phyloP scores from a whole-genome alignment of 2,797 vertebrate genomes.

The Cossypha niveicapilla region DNA sequence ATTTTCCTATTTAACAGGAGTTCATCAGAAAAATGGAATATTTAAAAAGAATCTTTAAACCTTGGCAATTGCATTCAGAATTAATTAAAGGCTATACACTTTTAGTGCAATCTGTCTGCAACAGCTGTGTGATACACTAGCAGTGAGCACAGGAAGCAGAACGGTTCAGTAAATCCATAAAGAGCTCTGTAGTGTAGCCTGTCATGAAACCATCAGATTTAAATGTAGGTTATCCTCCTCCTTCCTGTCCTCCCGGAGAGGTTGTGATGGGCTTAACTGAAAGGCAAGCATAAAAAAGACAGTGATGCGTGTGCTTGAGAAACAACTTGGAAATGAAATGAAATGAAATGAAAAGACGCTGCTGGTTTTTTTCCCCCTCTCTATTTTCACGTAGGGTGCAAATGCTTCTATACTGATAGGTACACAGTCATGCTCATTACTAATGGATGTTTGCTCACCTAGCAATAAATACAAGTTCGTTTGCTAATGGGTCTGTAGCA shows the following conservation, averaged over 20 bases:
- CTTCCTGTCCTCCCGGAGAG: slow-evolving; percentile 28
- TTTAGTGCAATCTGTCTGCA: slow-evolving; percentile 53
- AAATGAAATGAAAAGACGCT: not conserved
- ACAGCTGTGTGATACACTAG: slow-evolving; percentile 31
- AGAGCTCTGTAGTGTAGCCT: slow-evolving; percentile 40
- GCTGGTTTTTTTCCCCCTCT: not conserved
- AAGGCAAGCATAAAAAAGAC: not conserved
- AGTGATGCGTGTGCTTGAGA: not conserved
- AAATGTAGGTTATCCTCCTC: slow-evolving; percentile 64
- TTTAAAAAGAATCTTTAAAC: slow-evolving; percentile 29
- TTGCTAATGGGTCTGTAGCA: slow-evolving; percentile 19
- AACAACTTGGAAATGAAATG: not conserved
- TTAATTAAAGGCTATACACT: slow-evolving; percentile 57
- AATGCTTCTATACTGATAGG: not conserved
- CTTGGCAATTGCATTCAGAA: slow-evolving; percentile 37
- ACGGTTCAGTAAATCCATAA: slow-evolving; percentile 21
- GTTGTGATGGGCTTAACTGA: slow-evolving; percentile 19
- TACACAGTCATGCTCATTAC: not conserved
- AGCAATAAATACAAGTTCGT: slow-evolving; percentile 4
- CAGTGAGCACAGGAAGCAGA: slow-evolving; percentile 13
- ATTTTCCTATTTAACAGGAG: not conserved
- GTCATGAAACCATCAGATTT: slow-evolving; percentile 54
- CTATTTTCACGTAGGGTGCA: not conserved
- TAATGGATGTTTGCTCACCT: slow-evolving; percentile 7
- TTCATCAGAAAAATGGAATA: slow-evolving; percentile 3